Evolutionary conservation across 1,140 invertebrate species (phyloP), one percentile per base, ranked within the genome.

Genomic region (Zelostemma sp.): DNA sequence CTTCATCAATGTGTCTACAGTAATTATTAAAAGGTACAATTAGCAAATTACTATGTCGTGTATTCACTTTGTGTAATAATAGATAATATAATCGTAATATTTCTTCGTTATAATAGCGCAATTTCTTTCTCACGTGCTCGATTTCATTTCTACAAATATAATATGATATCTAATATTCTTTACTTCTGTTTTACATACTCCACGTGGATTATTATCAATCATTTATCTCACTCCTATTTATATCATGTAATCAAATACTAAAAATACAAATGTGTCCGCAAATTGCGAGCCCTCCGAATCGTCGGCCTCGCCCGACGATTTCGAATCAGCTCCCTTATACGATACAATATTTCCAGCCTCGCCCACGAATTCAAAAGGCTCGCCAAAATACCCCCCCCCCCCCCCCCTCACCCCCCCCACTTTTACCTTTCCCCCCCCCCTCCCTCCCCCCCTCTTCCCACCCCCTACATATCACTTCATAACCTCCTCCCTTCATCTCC

Each of bases 11-110:
- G 75, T 83, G 80, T 84, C 82, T 84, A 85, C 78, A 84, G 76
- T 85, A 84, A 84, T 84, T 83, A 85, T 83, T 85, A 83, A 84
- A 85, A 85, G 82, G 82, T 85, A 85, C 81, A 84, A 85, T 85
- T 84, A 84, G 82, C 81, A 85, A 84, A 85, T 85, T 84, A 84
- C 81, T 84, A 84, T 85, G 75, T 83, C 80, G 81, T 85, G 78
- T 84, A 84, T 83, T 83, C 80, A 83, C 81, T 84, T 85, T 82
- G 81, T 84, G 81, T 84, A 84, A 82, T 84, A 85, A 83, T 84
- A 82, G 76, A 78, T 83, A 83, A 85, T 84, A 83, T 85, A 85
- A 83, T 84, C 73, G 76, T 83, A 81, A 83, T 84, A 80, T 81
- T 76, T 84, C 70, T 78, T 79, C 63, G 72, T 82, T 83, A 81